Conservation (phyloP, 1,140 invertebrate species). For the Myzus persicae region DNA sequence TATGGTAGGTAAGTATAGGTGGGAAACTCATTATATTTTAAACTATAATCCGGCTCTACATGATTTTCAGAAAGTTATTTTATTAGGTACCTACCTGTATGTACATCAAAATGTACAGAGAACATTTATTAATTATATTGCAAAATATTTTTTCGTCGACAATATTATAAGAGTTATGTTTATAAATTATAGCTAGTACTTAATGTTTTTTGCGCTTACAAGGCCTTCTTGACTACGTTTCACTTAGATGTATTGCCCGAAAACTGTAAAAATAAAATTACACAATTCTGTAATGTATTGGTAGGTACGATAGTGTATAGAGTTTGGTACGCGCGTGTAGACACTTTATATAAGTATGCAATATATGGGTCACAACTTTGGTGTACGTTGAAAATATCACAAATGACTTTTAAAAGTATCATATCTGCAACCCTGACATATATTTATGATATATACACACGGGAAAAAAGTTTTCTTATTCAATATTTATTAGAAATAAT, state of each 20-base stretch:
- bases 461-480: not conserved
- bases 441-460: not conserved
- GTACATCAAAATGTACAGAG: not conserved
- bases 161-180: not conserved
- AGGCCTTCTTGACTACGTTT: conserved; percentile 17
- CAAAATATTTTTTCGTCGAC: not conserved
- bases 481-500: conserved; percentile 16
- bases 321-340: not conserved
- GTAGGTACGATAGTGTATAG: not conserved
- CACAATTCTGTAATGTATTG: not conserved
- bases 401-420: conserved; percentile 22
- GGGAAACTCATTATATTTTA: not conserved
- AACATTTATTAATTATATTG: conserved; percentile 17
- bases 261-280: conserved; percentile 32
- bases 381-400: not conserved
- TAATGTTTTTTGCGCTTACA: not conserved
- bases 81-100: not conserved
- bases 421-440: not conserved
- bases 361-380: conserved; percentile 21
- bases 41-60: not conserved
- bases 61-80: not conserved
- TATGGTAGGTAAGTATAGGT: not conserved
- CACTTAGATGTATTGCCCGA: not conserved
- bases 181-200: not conserved
- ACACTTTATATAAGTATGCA: not conserved